Evolutionary conservation across 2,888 invertebrate species (phyloP), one percentile per base, ranked within the genome.

Genomic region (Epinotia demarniana): DNA sequence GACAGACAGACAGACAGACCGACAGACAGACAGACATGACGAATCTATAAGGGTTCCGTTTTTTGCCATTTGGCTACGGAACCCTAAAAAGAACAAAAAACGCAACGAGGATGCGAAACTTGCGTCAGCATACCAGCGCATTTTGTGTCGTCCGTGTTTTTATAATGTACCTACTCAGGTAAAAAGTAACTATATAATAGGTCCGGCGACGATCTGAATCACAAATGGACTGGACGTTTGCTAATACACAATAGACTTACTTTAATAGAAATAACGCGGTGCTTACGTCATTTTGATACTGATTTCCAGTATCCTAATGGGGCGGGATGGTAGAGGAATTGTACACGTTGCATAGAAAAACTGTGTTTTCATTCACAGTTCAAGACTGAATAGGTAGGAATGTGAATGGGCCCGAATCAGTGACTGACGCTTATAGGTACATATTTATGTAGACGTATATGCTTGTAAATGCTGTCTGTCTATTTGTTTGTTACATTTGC

Each of bases 161-260:
- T 78, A 77, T 77, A 79, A 80, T 66, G 43, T 66, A 80, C 80
- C 79, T 66, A 80, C 80, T 79, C 80, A 80, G 82, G 80, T 80
- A 81, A 78, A 77, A 74, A 67, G 72, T 55, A 77, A 64, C 68
- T 75, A 77, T 80, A 79, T 80, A 79, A 80, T 77, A 61, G 80
- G 76, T 70, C 73, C 68, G 73, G 67, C 57, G 76, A 61, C 79
- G 80, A 79, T 76, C 78, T 71, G 83, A 86, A 85, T 84, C 82
- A 76, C 79, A 81, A 82, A 83, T 80, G 76, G 77, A 62, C 81
- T 80, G 77, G 66, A 76, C 72, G 46, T 61, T 72, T 12, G n/a
- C 55, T 8, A 3, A 4, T 13, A 55, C 16, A 63, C 46, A 57
- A 67, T 57, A 1, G 55, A 13, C 55, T 55, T 67, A 16, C 18